Base-by-base conservation (phyloP, 2,797 vertebrate genomes). In the Melanotaenia maccullochi region DNA sequence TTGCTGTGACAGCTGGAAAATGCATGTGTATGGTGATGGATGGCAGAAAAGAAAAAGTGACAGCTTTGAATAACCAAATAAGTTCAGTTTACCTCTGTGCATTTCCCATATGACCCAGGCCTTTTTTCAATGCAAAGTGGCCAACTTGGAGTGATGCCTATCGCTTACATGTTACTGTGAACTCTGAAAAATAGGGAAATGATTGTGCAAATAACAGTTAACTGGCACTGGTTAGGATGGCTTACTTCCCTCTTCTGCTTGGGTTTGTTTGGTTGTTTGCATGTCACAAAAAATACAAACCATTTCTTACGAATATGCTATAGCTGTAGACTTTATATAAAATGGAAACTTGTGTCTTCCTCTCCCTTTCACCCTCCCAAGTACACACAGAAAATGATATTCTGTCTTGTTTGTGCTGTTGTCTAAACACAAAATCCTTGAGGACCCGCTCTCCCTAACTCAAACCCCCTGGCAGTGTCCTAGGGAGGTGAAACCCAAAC, bases 31-130 rank as follows among this genome's bases (percentile, higher is more conserved):
- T 12, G 62, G 60, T n/a, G 61, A 57, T 54, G 62, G 22, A 40
- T 58, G 66, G 30, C 68, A 38, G 36, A 79, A 65, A 71, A 79
- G 83, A 52, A 9, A 40, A 28, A 81, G 74, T 38, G 78, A 40
- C 16, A 68, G 49, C 76, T 96, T 95, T 92, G 92, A 94, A 94
- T 94, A 95, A 86, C 64, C 92, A 93, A 95, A 94, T 92, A 60
- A 87, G 81, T 75, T 73, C 71, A 58, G 79, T 84, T 86, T 83
- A 84, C 71, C 65, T 71, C 63, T 51, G 54, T 69, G 64, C 85
- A 80, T 91, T 82, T 81, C 65, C 60, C 77, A 70, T 59, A 52
- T 61, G 65, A 40, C 54, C 9, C 3, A 18, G 61, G n/a, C 75
- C 75, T 76, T 81, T 79, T 79, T 76, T 71, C 16, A 70, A 94